A percentile compares a stretch with the other conserved stretches of the same genome.
These are phyloP conservation scores for Brachyopa scutellaris DNA, from an alignment of 2,888 invertebrate genomes.

Conservation along the genomic window DNA sequence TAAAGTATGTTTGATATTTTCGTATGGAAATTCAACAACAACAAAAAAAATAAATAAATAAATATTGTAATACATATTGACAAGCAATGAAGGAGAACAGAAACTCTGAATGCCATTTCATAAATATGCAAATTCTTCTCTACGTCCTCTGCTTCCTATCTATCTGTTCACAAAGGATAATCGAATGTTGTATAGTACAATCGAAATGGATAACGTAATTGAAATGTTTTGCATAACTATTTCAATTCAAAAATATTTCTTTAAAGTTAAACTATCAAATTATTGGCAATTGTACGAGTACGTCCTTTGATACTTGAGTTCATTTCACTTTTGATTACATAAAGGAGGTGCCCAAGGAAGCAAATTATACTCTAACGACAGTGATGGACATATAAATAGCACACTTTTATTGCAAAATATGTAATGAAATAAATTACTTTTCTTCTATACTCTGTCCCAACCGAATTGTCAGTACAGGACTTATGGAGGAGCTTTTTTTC, in stretches of 20 bases:
- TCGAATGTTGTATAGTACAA: constrained; percentile 67
- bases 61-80: constrained; percentile 27
- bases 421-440: no score
- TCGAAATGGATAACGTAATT: constrained; percentile 69
- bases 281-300: not conserved
- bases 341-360: constrained; percentile 41
- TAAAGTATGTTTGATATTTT: constrained; percentile 47
- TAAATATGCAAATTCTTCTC: constrained; percentile 63
- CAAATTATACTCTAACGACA: no score
- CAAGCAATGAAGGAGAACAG: not conserved
- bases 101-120: constrained; percentile 49
- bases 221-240: constrained; percentile 71
- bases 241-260: constrained; percentile 65
- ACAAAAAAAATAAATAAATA: not conserved
- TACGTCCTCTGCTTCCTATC: not conserved
- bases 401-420: no score
- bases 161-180: constrained; percentile 58
- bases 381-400: no score
- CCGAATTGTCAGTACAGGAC: no score
- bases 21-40: constrained; percentile 45
- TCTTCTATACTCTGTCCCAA: no score
- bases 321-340: constrained; percentile 55
- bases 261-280: constrained; percentile 50
- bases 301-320: constrained; percentile 49
- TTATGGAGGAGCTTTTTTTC: no score